These are phyloP conservation scores for Hofmannophila pseudospretella DNA, from an alignment of 2,888 invertebrate genomes.

Conservation along the genomic window DNA sequence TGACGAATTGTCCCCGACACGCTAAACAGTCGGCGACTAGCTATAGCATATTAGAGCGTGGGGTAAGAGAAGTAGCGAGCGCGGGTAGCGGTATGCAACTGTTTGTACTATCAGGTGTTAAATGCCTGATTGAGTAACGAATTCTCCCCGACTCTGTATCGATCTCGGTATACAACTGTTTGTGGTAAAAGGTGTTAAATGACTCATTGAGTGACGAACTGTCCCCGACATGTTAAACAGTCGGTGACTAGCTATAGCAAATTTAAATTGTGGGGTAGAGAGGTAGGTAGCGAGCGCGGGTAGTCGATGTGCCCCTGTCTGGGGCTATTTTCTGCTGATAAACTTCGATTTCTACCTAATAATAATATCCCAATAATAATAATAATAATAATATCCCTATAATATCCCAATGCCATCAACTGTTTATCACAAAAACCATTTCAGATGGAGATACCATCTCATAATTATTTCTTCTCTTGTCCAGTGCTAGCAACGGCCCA, in stretches of 20 bases:
- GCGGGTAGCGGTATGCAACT: neutral
- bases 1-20: conserved; percentile 64
- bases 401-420: too few species aligned
- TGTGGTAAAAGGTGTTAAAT: too few species aligned
- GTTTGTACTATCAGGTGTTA: conserved; percentile 61
- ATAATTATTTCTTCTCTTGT: too few species aligned
- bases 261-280: conserved; percentile 13
- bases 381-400: too few species aligned
- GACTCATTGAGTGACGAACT: conserved; percentile 72
- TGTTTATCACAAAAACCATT: too few species aligned
- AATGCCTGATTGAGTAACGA: conserved; percentile 72
- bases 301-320: conserved; percentile 25
- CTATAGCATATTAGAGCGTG: conserved; percentile 16
- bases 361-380: too few species aligned
- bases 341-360: too few species aligned
- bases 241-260: conserved; percentile 26
- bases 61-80: neutral
- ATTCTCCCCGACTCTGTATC: conserved; percentile 59
- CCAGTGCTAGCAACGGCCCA: conserved; percentile 66
- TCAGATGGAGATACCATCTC: too few species aligned
- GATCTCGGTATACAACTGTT: too few species aligned
- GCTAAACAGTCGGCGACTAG: conserved; percentile 53
- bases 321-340: too few species aligned
- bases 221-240: conserved; percentile 63
- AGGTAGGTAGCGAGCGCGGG: conserved; percentile 15